Conservation (phyloP, 2,888 invertebrate species). For the Scaptomyza polygonia region DNA sequence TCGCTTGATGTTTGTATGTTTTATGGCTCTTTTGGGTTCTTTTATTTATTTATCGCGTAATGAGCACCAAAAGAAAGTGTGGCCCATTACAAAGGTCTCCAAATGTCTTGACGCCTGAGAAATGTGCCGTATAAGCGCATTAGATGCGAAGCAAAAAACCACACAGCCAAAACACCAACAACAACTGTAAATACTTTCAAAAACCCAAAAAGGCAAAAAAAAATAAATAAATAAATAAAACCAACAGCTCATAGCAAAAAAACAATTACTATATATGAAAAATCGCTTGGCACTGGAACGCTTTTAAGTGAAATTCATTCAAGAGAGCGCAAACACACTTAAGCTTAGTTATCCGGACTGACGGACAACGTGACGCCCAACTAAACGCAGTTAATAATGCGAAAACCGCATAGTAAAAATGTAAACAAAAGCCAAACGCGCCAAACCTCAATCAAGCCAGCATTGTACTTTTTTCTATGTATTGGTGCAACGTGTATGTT, state of each 20-base stretch:
- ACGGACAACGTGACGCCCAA: slow-evolving; percentile 56
- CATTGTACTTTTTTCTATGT: slow-evolving; percentile 3
- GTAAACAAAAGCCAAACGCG: slow-evolving; percentile 56
- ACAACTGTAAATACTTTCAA: slow-evolving; percentile 60
- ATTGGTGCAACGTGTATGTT: slow-evolving; percentile 6
- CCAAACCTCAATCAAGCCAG: slow-evolving; percentile 30
- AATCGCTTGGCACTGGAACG: slow-evolving; percentile 50
- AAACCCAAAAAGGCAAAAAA: slow-evolving; percentile 21
- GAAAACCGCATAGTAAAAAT: slow-evolving; percentile 70
- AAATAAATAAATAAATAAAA: slow-evolving; percentile 22
- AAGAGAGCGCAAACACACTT: slow-evolving; percentile 48
- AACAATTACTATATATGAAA: slow-evolving; percentile 20
- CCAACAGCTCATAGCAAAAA: slow-evolving; percentile 23
- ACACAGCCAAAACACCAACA: slow-evolving; percentile 32
- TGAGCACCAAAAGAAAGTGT: slow-evolving; percentile 75
- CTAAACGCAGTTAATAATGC: slow-evolving; percentile 72
- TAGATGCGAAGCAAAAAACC: slow-evolving; percentile 68
- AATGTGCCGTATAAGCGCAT: slow-evolving; percentile 76
- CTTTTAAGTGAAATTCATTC: slow-evolving; percentile 77
- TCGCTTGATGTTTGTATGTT: slow-evolving; percentile 59
- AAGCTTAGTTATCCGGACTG: slow-evolving; percentile 40
- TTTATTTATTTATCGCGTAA: slow-evolving; percentile 59
- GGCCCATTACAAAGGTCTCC: slow-evolving; percentile 52
- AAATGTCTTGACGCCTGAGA: slow-evolving; percentile 56
- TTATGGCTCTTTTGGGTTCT: slow-evolving; percentile 31